phyloP scores from a whole-genome alignment of 2,113 vertebrate genomes.

The Hoplias malabaricus region DNA sequence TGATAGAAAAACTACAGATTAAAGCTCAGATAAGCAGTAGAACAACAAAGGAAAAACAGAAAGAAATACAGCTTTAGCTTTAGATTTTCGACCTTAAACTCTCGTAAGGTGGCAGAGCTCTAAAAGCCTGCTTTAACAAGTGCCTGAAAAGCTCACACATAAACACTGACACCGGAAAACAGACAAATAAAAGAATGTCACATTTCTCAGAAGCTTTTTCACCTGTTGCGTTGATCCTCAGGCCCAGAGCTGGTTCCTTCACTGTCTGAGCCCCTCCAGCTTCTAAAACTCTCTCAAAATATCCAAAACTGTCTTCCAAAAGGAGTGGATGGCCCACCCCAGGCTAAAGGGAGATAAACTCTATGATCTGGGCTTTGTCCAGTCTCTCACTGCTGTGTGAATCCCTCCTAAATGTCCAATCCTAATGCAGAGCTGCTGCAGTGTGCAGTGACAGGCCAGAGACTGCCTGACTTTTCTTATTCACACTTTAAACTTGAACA shows the following conservation, averaged over 20 bases:
- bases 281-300: not conserved
- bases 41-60: not conserved
- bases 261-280: not conserved
- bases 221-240: conserved; percentile 13
- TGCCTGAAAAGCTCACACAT: no score
- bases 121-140: no score
- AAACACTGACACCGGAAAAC: no score
- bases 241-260: not conserved
- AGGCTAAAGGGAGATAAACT: no score
- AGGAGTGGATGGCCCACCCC: not conserved
- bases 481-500: conserved; percentile 66
- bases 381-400: not conserved
- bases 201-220: not conserved
- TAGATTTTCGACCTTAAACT: no score
- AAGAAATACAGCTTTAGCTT: not conserved
- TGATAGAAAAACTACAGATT: conserved; percentile 12
- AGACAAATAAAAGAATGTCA: not conserved
- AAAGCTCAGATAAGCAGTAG: not conserved
- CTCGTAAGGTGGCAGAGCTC: no score
- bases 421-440: not conserved
- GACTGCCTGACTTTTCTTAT: conserved; percentile 38
- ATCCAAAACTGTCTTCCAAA: not conserved
- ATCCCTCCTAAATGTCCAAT: conserved; percentile 13
- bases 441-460: conserved; percentile 42
- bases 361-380: no score